Evolutionary conservation across 2,888 invertebrate species (phyloP).

Genomic region (Elegia similella): DNA sequence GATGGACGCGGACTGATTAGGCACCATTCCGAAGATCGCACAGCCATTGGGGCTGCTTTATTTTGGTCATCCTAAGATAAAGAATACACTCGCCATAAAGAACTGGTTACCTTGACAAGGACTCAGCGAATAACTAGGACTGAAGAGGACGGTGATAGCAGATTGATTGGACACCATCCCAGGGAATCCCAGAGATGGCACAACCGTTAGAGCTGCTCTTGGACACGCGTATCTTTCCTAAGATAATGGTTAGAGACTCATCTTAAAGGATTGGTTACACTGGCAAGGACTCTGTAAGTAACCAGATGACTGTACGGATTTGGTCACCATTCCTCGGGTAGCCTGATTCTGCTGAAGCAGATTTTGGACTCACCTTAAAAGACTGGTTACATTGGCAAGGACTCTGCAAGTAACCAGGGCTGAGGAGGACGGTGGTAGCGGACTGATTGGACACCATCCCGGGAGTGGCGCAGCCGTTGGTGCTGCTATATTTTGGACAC

Average conservation of each 20-base stretch:
- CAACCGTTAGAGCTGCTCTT: no score
- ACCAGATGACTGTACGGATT: slow-evolving; percentile 69
- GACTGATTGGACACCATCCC: slow-evolving; percentile 66
- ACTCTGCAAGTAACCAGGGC: slow-evolving; percentile 68
- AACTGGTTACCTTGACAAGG: no score
- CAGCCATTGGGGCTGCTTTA: no score
- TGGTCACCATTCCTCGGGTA: slow-evolving; percentile 68
- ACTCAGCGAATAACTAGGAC: no score
- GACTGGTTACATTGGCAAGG: slow-evolving; percentile 76
- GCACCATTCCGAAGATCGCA: no score
- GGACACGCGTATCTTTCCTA: no score
- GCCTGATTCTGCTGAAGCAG: slow-evolving; percentile 65
- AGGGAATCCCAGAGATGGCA: no score
- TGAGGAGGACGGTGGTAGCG: slow-evolving; percentile 67
- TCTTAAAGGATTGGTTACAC: slow-evolving; percentile 74
- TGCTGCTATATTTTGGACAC: slow-evolving; percentile 61
- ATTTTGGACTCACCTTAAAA: slow-evolving; percentile 61
- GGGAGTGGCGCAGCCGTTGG: slow-evolving; percentile 72
- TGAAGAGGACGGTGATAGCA: no score
- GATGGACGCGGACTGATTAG: no score
- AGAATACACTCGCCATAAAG: no score
- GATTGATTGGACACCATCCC: no score
- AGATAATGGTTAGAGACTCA: slow-evolving; percentile 23
- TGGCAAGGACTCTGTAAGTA: slow-evolving; percentile 73
- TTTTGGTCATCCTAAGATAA: no score